These are phyloP conservation scores for Pyrrhosoma nymphula DNA, from an alignment of 2,888 invertebrate genomes.

Conservation along the genomic window DNA sequence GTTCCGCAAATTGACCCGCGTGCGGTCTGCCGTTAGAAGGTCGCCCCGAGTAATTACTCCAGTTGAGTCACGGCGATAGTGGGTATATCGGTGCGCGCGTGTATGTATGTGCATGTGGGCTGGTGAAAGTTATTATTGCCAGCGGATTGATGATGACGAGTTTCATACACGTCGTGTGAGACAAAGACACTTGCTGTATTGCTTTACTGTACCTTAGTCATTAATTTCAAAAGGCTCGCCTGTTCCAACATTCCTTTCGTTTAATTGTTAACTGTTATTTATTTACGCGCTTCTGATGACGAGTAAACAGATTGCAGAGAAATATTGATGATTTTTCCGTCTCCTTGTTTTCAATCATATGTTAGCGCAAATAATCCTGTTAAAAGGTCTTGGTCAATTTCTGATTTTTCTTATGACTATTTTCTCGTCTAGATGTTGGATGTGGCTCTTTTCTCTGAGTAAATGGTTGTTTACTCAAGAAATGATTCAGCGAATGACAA, in stretches of 20 bases:
- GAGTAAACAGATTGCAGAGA: neutral
- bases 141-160: constrained; percentile 1
- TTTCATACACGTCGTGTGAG: neutral
- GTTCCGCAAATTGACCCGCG: constrained; percentile 26
- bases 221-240: neutral
- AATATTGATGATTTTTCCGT: neutral
- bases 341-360: neutral
- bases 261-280: neutral
- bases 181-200: neutral
- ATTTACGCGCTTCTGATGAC: neutral
- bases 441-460: neutral
- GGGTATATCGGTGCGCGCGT: neutral
- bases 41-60: constrained; percentile 54
- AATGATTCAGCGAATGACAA: neutral
- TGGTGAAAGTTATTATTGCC: constrained; percentile 65
- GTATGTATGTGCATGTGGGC: neutral
- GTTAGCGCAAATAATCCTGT: neutral
- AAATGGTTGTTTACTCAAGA: neutral
- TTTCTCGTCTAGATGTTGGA: neutral
- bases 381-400: neutral
- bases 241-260: neutral
- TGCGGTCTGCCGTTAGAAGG: constrained; percentile 46
- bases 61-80: constrained; percentile 34
- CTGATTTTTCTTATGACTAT: neutral
- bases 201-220: neutral